phyloP scores from a whole-genome alignment of 2,113 vertebrate genomes.

The Oceanites oceanicus region DNA sequence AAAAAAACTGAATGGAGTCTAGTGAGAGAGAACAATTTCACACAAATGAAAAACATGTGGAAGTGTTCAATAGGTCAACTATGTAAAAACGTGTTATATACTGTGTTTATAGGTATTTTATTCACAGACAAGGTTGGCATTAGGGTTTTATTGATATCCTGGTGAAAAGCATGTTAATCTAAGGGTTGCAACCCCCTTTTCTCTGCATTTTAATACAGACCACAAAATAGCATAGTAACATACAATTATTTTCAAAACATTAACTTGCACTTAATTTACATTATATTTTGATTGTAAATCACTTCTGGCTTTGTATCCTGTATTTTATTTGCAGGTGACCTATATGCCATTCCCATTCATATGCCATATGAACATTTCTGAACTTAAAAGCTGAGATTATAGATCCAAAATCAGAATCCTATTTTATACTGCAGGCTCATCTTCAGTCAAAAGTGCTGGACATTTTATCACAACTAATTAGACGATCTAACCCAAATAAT shows the following conservation, averaged over 20 bases:
- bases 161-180: not conserved
- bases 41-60: constrained; percentile 73
- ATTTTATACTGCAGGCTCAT: not conserved
- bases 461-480: not conserved
- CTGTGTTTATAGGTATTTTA: constrained; percentile 66
- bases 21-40: constrained; percentile 62
- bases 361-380: not conserved
- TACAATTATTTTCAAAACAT: not conserved
- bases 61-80: constrained; percentile 66
- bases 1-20: constrained; percentile 29
- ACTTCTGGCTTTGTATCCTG: not conserved
- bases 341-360: not conserved
- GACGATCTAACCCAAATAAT: not conserved
- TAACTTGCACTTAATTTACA: not conserved
- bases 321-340: not conserved
- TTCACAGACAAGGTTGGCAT: constrained; percentile 48
- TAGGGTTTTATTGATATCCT: constrained; percentile 57
- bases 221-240: not conserved
- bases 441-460: not conserved
- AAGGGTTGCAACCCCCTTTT: not conserved
- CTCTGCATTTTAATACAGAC: not conserved
- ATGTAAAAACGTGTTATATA: constrained; percentile 67
- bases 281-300: not conserved
- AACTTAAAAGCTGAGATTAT: not conserved
- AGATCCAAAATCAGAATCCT: not conserved